These are phyloP conservation scores for Bradypus variegatus DNA, from an alignment of 2,797 vertebrate species.

Conservation along the genomic window DNA sequence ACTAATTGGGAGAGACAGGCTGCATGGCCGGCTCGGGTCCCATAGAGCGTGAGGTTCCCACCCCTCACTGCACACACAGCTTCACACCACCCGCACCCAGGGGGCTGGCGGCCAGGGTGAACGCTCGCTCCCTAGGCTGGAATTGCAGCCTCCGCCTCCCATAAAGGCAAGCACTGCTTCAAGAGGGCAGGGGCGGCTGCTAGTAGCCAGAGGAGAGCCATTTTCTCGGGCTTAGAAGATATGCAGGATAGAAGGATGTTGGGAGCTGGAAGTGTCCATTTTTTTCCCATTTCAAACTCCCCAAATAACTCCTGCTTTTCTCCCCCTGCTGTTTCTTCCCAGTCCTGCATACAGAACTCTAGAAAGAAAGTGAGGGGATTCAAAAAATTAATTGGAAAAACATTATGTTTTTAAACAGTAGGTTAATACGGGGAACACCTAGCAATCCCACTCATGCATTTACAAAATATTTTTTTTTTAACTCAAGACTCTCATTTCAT, in stretches of 20 bases:
- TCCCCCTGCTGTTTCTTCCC: conserved; percentile 31
- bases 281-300: neutral
- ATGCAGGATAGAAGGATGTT: neutral
- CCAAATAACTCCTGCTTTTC: neutral
- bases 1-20: conserved; percentile 53
- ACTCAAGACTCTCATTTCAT: neutral
- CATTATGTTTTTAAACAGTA: neutral
- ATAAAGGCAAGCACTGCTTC: neutral
- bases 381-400: neutral
- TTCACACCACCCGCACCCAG: neutral
- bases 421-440: neutral
- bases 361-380: neutral
- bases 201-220: neutral
- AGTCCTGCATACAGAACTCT: conserved; percentile 19
- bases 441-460: neutral
- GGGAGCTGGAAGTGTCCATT: neutral
- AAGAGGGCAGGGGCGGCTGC: neutral
- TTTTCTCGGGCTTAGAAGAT: conserved; percentile 3
- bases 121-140: neutral
- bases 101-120: neutral
- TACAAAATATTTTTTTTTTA: neutral
- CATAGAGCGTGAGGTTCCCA: neutral
- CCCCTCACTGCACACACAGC: neutral
- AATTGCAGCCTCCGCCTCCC: neutral
- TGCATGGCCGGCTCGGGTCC: neutral